Evolutionary conservation across 2,113 vertebrate genomes (phyloP), one percentile per base, ranked within the genome.

Genomic region (Grammomys surdaster): DNA sequence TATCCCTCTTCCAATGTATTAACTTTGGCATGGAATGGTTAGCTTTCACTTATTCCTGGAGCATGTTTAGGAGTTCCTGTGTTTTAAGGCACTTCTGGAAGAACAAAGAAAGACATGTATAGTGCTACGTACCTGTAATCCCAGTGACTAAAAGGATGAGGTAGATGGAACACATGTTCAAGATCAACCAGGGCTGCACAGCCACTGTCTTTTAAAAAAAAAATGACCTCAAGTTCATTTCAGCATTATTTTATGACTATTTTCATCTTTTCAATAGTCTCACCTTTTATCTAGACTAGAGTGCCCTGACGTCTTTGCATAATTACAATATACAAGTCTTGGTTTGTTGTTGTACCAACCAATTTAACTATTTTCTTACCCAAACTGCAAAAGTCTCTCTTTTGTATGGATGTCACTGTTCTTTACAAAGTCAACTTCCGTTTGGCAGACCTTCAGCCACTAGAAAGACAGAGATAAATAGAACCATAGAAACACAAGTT

Each of bases 371-470:
- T 46, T 73, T 72, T 93, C 93, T 19, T 90, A 3, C 10, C 16
- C 43, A 94, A 94, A 90, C 48, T 96, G 7, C 9, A 36, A 80
- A 93, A 69, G n/a, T 20, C 5, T 85, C 85, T 87, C 54, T 95
- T 95, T 96, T 80, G 17, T 58, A 80, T 40, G 13, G 13, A 72
- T 87, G 56, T 51, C 31, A 2, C 20, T 81, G 1, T 73, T 90
- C 48, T 87, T 95, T 84, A 67, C 28, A 94, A 94, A 93, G 58
- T 92, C 84, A 96, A 54, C 48, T n/a, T 92, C 84, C 93, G 13
- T n/a, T 24, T 78, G 17, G 43, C 26, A 92, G 70, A 56, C 40
- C 70, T 91, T 94, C 63, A 91, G 46, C 54, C 56, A 81, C 24
- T 14, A 90, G 69, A 54, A 58, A 72, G 91, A 56, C 92, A 77